These are phyloP conservation scores for Clunio marinus DNA, from an alignment of 2,888 invertebrate species.

Conservation along the genomic window DNA sequence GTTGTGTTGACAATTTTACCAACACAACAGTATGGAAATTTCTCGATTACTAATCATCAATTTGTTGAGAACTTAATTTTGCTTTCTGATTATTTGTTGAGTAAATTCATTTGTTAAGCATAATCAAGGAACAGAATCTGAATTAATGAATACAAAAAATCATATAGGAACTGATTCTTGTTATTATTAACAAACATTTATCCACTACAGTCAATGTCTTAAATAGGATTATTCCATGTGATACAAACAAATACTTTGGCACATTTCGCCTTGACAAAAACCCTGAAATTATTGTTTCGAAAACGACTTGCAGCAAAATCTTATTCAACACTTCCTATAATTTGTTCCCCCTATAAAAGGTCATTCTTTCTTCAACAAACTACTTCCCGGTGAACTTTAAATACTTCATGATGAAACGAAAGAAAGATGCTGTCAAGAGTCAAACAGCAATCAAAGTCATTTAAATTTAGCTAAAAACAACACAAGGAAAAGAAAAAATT, in stretches of 20 bases:
- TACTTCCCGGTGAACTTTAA: no score
- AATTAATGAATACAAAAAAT: neutral
- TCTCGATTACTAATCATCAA: no score
- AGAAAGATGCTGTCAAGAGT: neutral
- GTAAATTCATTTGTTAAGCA: no score
- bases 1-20: no score
- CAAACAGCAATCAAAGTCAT: neutral
- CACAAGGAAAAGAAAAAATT: no score
- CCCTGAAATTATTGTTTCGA: conserved; percentile 27
- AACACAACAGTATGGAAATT: no score
- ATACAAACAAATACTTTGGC: neutral
- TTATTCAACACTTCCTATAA: conserved; percentile 23
- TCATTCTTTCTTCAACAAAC: neutral
- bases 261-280: conserved; percentile 30
- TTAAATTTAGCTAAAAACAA: neutral
- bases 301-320: neutral
- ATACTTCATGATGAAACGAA: no score
- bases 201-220: neutral
- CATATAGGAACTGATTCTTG: neutral
- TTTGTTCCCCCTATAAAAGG: neutral
- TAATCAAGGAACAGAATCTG: no score
- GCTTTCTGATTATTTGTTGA: no score
- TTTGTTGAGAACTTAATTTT: no score
- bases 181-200: neutral
- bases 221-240: neutral